Conservation (phyloP, 2,113 vertebrate genomes). For the Apistogramma diplotaenia region DNA sequence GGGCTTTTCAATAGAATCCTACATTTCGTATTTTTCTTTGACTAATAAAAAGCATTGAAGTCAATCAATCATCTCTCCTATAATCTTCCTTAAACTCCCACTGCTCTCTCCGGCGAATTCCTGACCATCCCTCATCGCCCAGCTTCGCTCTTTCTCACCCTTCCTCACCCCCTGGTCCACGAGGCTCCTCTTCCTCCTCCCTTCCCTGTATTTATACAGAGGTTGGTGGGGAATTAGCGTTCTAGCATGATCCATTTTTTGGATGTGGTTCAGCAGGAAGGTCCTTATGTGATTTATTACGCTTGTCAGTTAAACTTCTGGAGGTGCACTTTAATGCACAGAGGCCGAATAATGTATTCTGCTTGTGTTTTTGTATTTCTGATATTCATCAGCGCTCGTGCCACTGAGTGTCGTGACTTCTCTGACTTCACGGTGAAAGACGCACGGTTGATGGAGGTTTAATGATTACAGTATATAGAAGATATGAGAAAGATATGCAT, state of each 20-base stretch:
- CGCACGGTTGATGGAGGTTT: background rate
- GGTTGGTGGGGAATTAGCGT: constrained; percentile 63
- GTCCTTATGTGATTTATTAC: constrained; percentile 63
- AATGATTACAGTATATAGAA: background rate
- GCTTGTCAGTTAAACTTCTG: constrained; percentile 49
- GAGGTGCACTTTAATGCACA: constrained; percentile 17
- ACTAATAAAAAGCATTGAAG: constrained; percentile 1
- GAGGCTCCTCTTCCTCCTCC: constrained; percentile 12
- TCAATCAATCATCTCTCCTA: constrained; percentile 37
- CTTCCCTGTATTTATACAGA: constrained; percentile 49
- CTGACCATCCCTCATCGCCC: constrained; percentile 45
- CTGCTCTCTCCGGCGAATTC: constrained; percentile 21
- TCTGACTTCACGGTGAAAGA: background rate
- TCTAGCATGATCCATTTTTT: constrained; percentile 57
- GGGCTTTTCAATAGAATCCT: background rate
- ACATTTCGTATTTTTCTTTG: constrained; percentile 2
- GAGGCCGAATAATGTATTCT: background rate
- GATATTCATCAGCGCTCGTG: background rate
- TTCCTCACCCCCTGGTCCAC: constrained; percentile 9
- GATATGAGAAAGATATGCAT: background rate
- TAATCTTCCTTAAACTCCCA: constrained; percentile 17
- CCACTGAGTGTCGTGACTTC: background rate
- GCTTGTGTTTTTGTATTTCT: background rate
- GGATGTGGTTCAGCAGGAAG: constrained; percentile 58
- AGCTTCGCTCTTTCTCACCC: constrained; percentile 19